Evolutionary conservation across 2,797 vertebrate species (phyloP), one percentile per base, ranked within the genome.

Genomic region (Emydoidea blandingii): DNA sequence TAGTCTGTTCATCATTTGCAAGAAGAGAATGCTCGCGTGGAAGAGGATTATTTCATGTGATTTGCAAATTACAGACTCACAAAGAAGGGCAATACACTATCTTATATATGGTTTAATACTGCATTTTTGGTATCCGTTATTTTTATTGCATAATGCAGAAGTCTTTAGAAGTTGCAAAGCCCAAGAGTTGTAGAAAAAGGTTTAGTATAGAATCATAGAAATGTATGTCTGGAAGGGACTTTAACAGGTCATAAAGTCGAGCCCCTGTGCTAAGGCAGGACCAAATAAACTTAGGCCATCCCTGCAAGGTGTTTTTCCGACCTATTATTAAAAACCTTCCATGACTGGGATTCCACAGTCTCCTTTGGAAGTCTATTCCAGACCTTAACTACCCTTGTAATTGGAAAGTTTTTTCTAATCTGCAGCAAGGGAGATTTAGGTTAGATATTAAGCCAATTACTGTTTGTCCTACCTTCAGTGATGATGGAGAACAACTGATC

Each of bases 91-190:
- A 68, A 37, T 68, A 68, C 16, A 34, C 49, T 85, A 49, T 81
- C 34, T 5, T n/a, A 1, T 85, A 16, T 23, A 62, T 91, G 53
- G 34, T 31, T 52, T 68, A 50, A 52, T 19, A 34, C 27, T 29
- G 41, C 25, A 16, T 50, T 29, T 83, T 16, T 79, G 27, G 27
- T 85, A 83, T 86, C 5, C 83, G 23, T 56, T 85, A 62, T 83
- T 92, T 95, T 37, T 37, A 37, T 37, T 79, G 62, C 85, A 83
- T 83, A 81, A 90, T 91, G 25, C 44, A 79, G 81, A 89, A 41
- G 29, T 72, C 10, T 23, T 76, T 8, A 27, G 6, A 76, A 76
- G 44, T 29, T 14, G 37, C 74, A 76, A 29, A 76, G n/a, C 4
- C 74, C 44, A 76, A 76, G n/a, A 68, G 41, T 25, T 47, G 3